These are phyloP conservation scores for Mellivora capensis DNA, from an alignment of 2,113 vertebrate genomes.

Conservation along the genomic window DNA sequence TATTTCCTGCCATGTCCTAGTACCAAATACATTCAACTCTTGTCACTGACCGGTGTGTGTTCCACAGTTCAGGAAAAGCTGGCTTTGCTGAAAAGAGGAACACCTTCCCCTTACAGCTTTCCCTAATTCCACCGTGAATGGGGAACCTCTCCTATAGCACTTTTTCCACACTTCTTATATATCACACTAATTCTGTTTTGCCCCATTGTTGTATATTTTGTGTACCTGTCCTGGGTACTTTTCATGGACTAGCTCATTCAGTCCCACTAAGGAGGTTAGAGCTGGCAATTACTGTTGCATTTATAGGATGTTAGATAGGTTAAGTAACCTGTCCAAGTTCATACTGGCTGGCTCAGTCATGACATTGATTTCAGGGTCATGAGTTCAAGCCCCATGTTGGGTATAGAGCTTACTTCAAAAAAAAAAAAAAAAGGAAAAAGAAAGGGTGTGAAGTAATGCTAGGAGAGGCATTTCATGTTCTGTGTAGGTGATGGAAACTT, in stretches of 20 bases:
- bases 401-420: not conserved
- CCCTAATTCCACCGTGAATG: not conserved
- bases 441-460: not conserved
- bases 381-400: not conserved
- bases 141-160: not conserved
- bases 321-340: not conserved
- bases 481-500: not conserved
- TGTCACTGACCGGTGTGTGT: fast-evolving
- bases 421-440: not conserved
- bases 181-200: not conserved
- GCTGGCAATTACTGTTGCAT: not conserved
- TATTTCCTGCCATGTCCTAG: not conserved
- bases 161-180: not conserved
- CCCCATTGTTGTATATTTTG: not conserved
- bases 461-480: not conserved
- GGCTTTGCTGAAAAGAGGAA: not conserved
- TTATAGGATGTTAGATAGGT: not conserved
- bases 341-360: not conserved
- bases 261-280: not conserved
- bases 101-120: not conserved
- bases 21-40: not conserved
- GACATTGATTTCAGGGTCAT: not conserved
- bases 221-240: not conserved
- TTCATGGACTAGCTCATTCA: not conserved
- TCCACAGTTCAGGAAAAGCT: not conserved